These are phyloP conservation scores for Chelidonichthys spinosus DNA, from an alignment of 2,797 vertebrate genomes.

Conservation along the genomic window DNA sequence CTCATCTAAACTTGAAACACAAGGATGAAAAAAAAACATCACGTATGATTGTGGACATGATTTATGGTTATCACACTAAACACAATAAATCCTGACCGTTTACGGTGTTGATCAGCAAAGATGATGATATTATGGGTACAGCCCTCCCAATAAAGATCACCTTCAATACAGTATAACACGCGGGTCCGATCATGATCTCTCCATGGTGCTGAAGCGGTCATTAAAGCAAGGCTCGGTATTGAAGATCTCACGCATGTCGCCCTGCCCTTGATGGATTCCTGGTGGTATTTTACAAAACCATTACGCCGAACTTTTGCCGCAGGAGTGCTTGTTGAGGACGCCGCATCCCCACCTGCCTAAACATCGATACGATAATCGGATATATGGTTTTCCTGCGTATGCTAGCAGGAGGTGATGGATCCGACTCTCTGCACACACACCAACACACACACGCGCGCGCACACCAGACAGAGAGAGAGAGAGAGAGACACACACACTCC, in stretches of 20 bases:
- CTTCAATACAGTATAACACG: background rate
- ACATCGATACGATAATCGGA: slow-evolving; percentile 62
- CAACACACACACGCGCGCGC: background rate
- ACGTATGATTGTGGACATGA: background rate
- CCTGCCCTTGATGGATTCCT: slow-evolving; percentile 52
- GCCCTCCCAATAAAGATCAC: slow-evolving; percentile 28
- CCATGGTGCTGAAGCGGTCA: slow-evolving; percentile 74
- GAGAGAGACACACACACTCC: slow-evolving; percentile 1
- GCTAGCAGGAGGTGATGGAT: slow-evolving; percentile 29
- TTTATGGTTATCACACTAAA: slow-evolving; percentile 1
- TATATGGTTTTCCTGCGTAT: slow-evolving; percentile 36
- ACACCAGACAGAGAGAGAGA: background rate
- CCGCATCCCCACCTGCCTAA: slow-evolving; percentile 62
- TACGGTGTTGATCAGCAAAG: slow-evolving; percentile 14
- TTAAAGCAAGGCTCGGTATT: slow-evolving; percentile 36
- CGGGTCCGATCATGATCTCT: slow-evolving; percentile 66
- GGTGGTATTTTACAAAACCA: slow-evolving; percentile 47
- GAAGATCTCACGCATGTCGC: slow-evolving; percentile 26
- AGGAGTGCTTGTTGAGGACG: slow-evolving; percentile 73
- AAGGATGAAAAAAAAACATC: background rate
- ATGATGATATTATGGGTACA: slow-evolving; percentile 32
- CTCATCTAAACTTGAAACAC: slow-evolving; percentile 45
- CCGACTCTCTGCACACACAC: slow-evolving; percentile 3
- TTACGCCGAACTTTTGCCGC: slow-evolving; percentile 77
- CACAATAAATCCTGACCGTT: slow-evolving; percentile 17